Conservation (phyloP, 2,888 invertebrate genomes). For the Hoplodrina ambigua region DNA sequence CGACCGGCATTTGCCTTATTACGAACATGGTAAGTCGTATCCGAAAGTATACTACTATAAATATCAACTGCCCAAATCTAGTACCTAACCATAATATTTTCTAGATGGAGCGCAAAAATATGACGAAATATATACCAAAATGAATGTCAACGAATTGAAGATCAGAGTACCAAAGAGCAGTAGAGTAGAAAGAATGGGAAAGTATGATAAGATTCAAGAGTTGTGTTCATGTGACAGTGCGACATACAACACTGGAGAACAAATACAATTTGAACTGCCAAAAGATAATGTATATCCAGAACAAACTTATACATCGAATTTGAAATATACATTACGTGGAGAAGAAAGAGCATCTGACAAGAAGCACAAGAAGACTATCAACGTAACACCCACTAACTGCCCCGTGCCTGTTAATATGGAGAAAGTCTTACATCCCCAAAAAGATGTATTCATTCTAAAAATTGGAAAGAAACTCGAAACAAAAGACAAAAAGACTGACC, state of each 20-base stretch:
- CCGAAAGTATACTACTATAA: conserved; percentile 1
- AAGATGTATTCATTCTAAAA: conserved; percentile 87
- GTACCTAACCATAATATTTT: conserved; percentile 44
- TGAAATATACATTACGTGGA: conserved; percentile 81
- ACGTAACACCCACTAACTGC: conserved; percentile 84
- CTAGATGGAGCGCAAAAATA: conserved; percentile 77
- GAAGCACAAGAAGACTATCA: conserved; percentile 78
- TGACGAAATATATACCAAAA: conserved; percentile 86
- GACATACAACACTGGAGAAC: conserved; percentile 83
- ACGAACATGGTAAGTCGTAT: conserved; percentile 64
- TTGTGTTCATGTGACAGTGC: conserved; percentile 82
- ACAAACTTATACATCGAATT: conserved; percentile 78
- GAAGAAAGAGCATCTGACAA: conserved; percentile 72
- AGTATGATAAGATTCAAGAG: conserved; percentile 84
- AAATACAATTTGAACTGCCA: conserved; percentile 85
- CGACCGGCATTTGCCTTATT: conserved; percentile 53
- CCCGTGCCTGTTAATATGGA: conserved; percentile 83
- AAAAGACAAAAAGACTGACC: conserved; percentile 85
- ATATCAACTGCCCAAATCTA: conserved; percentile 2
- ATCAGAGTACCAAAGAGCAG: conserved; percentile 86
- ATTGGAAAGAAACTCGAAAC: conserved; percentile 87
- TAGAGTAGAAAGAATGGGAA: conserved; percentile 79
- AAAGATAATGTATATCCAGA: conserved; percentile 72
- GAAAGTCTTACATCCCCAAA: conserved; percentile 79
- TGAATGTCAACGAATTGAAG: conserved; percentile 85